phyloP scores from a whole-genome alignment of 1,140 invertebrate genomes.

The Lysiphlebus fabarum region DNA sequence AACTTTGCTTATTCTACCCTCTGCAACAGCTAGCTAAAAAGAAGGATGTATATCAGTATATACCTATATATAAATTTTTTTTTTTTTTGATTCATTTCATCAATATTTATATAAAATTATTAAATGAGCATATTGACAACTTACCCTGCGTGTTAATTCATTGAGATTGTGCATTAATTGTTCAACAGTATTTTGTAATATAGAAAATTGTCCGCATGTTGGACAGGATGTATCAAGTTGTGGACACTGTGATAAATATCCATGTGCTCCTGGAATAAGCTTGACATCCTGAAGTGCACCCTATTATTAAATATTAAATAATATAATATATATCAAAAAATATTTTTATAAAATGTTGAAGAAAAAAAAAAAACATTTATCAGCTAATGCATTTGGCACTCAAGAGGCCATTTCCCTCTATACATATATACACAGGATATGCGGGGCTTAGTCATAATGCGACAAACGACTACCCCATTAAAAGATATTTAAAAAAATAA shows the following conservation, averaged over 20 bases:
- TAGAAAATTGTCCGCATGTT: constrained; percentile 83
- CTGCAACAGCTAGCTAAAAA: constrained; percentile 72
- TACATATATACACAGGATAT: not conserved
- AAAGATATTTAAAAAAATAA: not conserved
- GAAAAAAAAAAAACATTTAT: constrained; percentile 6
- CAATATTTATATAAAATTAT: constrained; percentile 1
- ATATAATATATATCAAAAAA: constrained; percentile 4
- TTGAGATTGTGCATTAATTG: constrained; percentile 60
- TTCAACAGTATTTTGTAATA: constrained; percentile 71
- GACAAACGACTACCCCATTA: not conserved
- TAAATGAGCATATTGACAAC: constrained; percentile 27
- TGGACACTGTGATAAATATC: constrained; percentile 83
- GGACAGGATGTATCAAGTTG: constrained; percentile 81
- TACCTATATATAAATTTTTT: too few relatives aligned
- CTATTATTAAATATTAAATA: constrained; percentile 55
- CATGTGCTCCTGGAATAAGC: constrained; percentile 78
- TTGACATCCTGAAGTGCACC: constrained; percentile 84
- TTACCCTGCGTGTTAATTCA: constrained; percentile 64
- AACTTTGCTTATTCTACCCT: constrained; percentile 70
- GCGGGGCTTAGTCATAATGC: constrained; percentile 3
- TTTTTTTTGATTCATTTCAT: not conserved
- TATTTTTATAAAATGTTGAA: not conserved
- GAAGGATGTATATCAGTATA: constrained; percentile 42
- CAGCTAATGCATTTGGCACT: not conserved
- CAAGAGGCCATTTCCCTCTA: not conserved